Percentiles rank a stretch among this genome's conserved stretches.
Evolutionary conservation across 2,797 vertebrate species (phyloP).

Genomic region (Sardinella longiceps): DNA sequence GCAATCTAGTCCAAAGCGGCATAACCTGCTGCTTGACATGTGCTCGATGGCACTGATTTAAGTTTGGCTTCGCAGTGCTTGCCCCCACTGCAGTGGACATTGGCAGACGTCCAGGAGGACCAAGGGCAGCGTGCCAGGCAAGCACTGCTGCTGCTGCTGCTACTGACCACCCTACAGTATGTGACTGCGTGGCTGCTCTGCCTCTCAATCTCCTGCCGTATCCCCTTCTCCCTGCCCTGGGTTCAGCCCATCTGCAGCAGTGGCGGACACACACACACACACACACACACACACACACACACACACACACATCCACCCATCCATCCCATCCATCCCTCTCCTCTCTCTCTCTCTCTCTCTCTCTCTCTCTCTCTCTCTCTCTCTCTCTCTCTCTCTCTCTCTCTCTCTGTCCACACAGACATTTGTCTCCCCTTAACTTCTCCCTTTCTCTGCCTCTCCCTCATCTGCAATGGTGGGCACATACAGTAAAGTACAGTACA

Average conservation of each 20-base stretch:
- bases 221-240: not conserved
- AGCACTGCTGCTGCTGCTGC: not conserved
- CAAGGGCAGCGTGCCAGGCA: conserved; percentile 27
- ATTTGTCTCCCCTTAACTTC: too few relatives aligned
- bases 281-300: too few relatives aligned
- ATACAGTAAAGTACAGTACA: too few relatives aligned
- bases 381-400: too few relatives aligned
- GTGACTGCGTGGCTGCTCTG: not conserved
- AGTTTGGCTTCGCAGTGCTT: conserved; percentile 18
- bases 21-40: not conserved
- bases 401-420: too few relatives aligned
- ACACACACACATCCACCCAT: too few relatives aligned
- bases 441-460: not conserved
- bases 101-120: conserved; percentile 25
- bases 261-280: too few relatives aligned
- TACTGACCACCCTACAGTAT: not conserved
- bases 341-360: too few relatives aligned
- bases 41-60: conserved; percentile 24
- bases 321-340: too few relatives aligned
- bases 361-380: too few relatives aligned
- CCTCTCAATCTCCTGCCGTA: not conserved
- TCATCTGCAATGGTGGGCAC: not conserved
- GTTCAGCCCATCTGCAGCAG: not conserved
- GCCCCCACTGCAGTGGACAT: conserved; percentile 24
- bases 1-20: not conserved